A percentile compares a stretch with the other conserved stretches of the same genome.
These are phyloP conservation scores for Caenorhabditis sp. DNA, from an alignment of 2,888 invertebrate genomes.

Conservation along the genomic window DNA sequence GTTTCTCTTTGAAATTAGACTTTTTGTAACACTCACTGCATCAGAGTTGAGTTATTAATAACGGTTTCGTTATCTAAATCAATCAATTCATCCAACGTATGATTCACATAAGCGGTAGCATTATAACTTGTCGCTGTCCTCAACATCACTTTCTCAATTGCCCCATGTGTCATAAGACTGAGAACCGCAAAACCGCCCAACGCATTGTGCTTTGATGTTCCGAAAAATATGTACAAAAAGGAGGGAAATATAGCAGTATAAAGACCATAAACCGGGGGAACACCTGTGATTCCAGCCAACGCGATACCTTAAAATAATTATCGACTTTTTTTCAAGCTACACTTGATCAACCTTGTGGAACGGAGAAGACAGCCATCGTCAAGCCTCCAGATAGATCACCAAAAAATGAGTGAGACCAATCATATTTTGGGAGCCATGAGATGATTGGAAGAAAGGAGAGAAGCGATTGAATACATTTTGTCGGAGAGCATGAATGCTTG, in stretches of 20 bases:
- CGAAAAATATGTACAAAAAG: conserved; percentile 69
- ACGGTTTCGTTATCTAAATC: conserved; percentile 36
- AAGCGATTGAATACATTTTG: conserved; percentile 28
- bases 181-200: conserved; percentile 68
- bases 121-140: conserved; percentile 46
- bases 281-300: conserved; percentile 67
- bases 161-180: conserved; percentile 66
- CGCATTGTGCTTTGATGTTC: conserved; percentile 68
- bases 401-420: conserved; percentile 66
- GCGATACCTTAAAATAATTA: conserved; percentile 60
- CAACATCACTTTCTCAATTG: conserved; percentile 64
- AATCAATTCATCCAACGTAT: conserved; percentile 35
- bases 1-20: neutral
- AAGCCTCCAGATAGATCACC: conserved; percentile 67
- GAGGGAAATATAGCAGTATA: conserved; percentile 69
- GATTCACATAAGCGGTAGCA: conserved; percentile 49
- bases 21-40: conserved; percentile 44
- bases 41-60: conserved; percentile 38
- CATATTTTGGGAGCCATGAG: conserved; percentile 61
- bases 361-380: conserved; percentile 69
- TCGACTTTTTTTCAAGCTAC: neutral
- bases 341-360: conserved; percentile 57
- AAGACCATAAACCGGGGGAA: conserved; percentile 68
- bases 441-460: conserved; percentile 49
- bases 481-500: conserved; percentile 23